These are phyloP conservation scores for Gymnorhina tibicen DNA, from an alignment of 2,113 vertebrate genomes.

Conservation along the genomic window DNA sequence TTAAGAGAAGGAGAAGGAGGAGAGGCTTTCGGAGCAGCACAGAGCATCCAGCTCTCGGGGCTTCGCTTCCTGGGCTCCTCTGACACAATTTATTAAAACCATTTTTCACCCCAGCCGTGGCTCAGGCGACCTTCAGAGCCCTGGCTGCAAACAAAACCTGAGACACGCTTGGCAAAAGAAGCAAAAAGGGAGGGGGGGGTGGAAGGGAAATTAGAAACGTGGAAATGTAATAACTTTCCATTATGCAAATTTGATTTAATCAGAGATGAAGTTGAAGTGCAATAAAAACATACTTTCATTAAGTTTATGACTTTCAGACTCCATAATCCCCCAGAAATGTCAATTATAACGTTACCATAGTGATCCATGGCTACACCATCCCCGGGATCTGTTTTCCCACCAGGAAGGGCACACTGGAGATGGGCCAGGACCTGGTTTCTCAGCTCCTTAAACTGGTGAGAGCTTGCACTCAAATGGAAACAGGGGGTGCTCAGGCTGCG, in stretches of 20 bases:
- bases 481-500: background rate
- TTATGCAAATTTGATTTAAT: slow-evolving; percentile 83
- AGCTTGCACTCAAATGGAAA: no score
- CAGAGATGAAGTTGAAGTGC: slow-evolving; percentile 73
- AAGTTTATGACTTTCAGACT: slow-evolving; percentile 76
- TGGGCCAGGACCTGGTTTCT: background rate
- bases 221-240: slow-evolving; percentile 79
- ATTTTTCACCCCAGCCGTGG: slow-evolving; percentile 16
- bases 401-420: background rate
- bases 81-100: slow-evolving; percentile 48
- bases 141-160: slow-evolving; percentile 36
- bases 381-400: background rate
- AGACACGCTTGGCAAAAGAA: slow-evolving; percentile 16
- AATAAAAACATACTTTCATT: slow-evolving; percentile 81
- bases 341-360: slow-evolving; percentile 71
- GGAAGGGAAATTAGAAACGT: slow-evolving; percentile 67
- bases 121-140: background rate
- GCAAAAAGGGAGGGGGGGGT: background rate
- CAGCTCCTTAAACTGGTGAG: background rate
- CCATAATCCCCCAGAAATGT: slow-evolving; percentile 52
- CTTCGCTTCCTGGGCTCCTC: background rate
- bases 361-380: slow-evolving; percentile 57
- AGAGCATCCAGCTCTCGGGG: background rate
- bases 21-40: background rate
- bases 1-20: background rate